These are phyloP conservation scores for Bagarius yarrelli DNA, from an alignment of 2,113 vertebrate species.

Conservation along the genomic window DNA sequence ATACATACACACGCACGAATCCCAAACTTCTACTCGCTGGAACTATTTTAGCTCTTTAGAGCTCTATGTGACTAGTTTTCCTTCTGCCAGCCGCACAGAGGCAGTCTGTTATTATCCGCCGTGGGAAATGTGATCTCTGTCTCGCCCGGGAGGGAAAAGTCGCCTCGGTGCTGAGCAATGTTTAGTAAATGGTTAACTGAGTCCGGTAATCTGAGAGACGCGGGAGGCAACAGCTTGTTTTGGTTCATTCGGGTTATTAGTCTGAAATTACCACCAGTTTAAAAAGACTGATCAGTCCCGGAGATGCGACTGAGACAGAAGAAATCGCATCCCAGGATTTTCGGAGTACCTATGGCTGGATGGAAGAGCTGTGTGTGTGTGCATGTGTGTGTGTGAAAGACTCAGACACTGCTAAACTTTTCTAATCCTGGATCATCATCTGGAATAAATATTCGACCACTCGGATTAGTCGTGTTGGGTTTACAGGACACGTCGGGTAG, in stretches of 20 bases:
- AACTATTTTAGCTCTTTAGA: background rate
- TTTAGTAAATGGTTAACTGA: background rate
- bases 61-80: background rate
- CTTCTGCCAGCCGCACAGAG: background rate
- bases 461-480: background rate
- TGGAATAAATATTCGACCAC: background rate
- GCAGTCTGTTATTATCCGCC: background rate
- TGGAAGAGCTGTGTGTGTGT: background rate
- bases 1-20: background rate
- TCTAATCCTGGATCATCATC: background rate
- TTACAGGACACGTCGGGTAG: background rate
- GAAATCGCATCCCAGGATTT: background rate
- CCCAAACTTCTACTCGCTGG: background rate
- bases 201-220: background rate
- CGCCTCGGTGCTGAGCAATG: background rate
- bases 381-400: background rate
- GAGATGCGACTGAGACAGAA: background rate
- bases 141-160: background rate
- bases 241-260: background rate
- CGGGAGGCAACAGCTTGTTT: background rate
- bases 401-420: constrained; percentile 9
- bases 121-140: background rate
- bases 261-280: background rate
- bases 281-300: background rate
- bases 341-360: background rate